Evolutionary conservation across 1,140 invertebrate species (phyloP), one percentile per base, ranked within the genome.

Genomic region (Onthophagus taurus): DNA sequence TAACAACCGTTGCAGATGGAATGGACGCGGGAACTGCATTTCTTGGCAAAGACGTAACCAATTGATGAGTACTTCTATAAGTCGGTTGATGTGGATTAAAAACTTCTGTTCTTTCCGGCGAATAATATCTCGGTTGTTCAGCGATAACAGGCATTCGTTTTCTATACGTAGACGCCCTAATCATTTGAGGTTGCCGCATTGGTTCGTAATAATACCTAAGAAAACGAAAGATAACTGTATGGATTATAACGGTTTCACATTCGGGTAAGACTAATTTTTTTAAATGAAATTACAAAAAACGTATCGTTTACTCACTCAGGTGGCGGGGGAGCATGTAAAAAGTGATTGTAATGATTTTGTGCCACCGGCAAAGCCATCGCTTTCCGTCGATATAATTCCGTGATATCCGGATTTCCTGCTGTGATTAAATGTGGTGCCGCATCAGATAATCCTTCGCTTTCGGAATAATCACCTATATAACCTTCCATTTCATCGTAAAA

Each of bases 361-460:
- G 33, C 36, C 23, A 37, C 35, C 31, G 16, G 30, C 26, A 35
- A 31, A 17, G 18, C 17, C 19, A 33, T 41, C 19, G 41, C 23
- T 46, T 49, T 48, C 16, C 47, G 31, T 30, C 47, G 26, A 29
- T 48, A 48, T 12, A 48, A 31, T 31, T 48, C 47, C 3, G 47
- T 48, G 31, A 48, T 29, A 19, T 48, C 47, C 11, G 41, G 36
- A n/a, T 42, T 19, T 11, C 36, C 19, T 11, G 23, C 23, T 17
- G 39, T 19, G 12, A 33, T 29, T 26, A 38, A 9, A 35, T 33
- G 20, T 36, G 42, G 13, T 2, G 21, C 12, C 14, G 19, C 21
- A 16, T 48, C 48, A 4, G 48, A 49, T 12, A 45, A 35, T 18
- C 43, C 38, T 11, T 49, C 48, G 38, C 48, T 49, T 19, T 49